phyloP scores from a whole-genome alignment of 2,113 vertebrate species.

The Collichthys lucidus region DNA sequence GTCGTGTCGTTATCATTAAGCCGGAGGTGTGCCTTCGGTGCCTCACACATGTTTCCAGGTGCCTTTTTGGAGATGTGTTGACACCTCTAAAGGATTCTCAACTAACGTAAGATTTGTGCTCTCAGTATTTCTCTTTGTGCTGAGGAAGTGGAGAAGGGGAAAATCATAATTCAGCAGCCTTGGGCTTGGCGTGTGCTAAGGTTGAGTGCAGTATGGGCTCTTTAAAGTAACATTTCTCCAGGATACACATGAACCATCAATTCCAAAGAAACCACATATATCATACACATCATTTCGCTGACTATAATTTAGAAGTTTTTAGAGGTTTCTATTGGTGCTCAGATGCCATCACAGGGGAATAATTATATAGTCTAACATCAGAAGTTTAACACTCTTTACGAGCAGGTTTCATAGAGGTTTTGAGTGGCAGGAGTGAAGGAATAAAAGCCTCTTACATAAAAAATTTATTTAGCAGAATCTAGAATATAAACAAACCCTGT shows the following conservation, averaged over 20 bases:
- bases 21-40: conserved; percentile 2
- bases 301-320: neutral
- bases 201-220: conserved; percentile 14
- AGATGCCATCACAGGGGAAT: neutral
- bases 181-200: conserved; percentile 37
- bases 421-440: neutral
- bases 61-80: conserved; percentile 31
- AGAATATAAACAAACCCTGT: neutral
- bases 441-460: neutral
- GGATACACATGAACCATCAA: neutral
- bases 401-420: neutral
- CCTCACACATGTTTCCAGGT: conserved; percentile 44
- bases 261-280: neutral
- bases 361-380: neutral
- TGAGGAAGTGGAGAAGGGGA: conserved; percentile 36
- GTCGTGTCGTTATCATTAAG: conserved; percentile 47
- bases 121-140: conserved; percentile 40
- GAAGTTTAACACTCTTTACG: neutral
- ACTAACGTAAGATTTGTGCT: conserved; percentile 22
- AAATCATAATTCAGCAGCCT: conserved; percentile 45
- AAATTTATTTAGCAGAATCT: neutral
- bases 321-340: neutral
- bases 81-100: conserved; percentile 12
- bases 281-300: neutral
- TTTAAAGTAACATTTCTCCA: conserved; percentile 22